phyloP scores from a whole-genome alignment of 1,140 invertebrate species.

The Drosophila aff. region DNA sequence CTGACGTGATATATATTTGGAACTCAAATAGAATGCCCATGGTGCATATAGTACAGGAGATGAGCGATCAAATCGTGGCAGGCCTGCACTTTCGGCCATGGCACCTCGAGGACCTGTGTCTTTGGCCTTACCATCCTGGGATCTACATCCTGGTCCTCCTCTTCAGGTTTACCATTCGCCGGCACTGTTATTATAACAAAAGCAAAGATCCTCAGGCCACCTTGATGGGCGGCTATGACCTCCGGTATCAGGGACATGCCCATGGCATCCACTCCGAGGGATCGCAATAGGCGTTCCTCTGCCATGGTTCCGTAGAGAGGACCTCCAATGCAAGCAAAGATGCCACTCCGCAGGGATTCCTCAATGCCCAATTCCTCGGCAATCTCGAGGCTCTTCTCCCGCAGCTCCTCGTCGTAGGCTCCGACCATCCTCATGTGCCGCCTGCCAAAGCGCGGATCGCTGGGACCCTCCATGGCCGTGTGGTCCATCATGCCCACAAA shows the following conservation, averaged over 20 bases:
- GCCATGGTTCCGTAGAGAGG: conserved; percentile 96
- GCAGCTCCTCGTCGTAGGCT: conserved; percentile 91
- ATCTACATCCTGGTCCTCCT: conserved; percentile 87
- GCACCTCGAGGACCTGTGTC: not conserved
- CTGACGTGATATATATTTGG: conserved; percentile 15
- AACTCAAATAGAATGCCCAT: conserved; percentile 21
- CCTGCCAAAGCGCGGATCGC: conserved; percentile 96
- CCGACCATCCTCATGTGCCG: conserved; percentile 94
- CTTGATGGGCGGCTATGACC: conserved; percentile 90
- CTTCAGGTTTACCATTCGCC: conserved; percentile 88
- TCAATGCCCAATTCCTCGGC: conserved; percentile 90
- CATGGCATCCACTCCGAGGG: conserved; percentile 94
- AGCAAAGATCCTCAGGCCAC: conserved; percentile 94
- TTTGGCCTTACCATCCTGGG: conserved; percentile 88
- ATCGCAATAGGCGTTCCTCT: conserved; percentile 92
- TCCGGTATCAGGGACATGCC: conserved; percentile 93
- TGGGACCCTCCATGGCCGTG: conserved; percentile 95
- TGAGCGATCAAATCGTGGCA: conserved; percentile 65
- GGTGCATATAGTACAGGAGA: conserved; percentile 59
- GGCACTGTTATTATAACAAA: conserved; percentile 95
- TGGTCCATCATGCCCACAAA: conserved; percentile 92
- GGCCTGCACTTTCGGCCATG: conserved; percentile 87
- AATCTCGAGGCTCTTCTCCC: conserved; percentile 89
- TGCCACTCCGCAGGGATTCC: conserved; percentile 91
- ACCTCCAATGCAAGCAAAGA: conserved; percentile 96